Evolutionary conservation across 2,113 vertebrate species (phyloP).

Genomic region (Falcunculus frontatus): DNA sequence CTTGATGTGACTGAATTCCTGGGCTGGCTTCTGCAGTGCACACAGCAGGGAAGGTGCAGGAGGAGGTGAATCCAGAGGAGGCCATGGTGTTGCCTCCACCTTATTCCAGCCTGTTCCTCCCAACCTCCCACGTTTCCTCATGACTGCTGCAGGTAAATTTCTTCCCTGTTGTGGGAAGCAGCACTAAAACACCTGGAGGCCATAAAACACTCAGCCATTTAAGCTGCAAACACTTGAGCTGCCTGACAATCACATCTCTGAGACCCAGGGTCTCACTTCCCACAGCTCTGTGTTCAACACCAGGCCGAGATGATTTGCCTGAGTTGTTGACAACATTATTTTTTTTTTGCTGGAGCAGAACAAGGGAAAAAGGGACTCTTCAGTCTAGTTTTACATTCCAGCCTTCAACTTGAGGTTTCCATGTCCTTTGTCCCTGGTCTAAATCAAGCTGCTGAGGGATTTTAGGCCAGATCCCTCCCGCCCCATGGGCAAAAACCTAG

Average conservation of each 20-base stretch:
- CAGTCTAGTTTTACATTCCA: not conserved
- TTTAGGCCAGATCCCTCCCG: not conserved
- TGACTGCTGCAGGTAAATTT: not conserved
- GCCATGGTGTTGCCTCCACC: not conserved
- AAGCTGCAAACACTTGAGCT: not conserved
- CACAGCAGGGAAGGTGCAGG: not conserved
- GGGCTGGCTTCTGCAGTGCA: not conserved
- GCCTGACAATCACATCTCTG: not conserved
- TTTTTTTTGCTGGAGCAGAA: not conserved
- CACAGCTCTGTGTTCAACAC: not conserved
- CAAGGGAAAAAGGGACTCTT: not conserved
- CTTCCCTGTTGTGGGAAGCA: not conserved
- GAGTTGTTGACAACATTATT: not conserved
- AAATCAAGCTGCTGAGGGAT: not conserved
- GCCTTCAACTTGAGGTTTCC: not conserved
- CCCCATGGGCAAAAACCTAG: rapidly evolving
- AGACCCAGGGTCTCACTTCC: not conserved
- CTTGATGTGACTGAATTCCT: not conserved
- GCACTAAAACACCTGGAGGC: rapidly evolving
- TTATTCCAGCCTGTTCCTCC: not conserved
- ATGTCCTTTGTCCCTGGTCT: not conserved
- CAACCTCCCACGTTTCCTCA: not conserved
- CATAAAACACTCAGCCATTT: not conserved
- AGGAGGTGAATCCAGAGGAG: not conserved
- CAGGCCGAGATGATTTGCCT: not conserved